phyloP scores from a whole-genome alignment of 2,113 vertebrate species.

The Pantherophis guttatus region DNA sequence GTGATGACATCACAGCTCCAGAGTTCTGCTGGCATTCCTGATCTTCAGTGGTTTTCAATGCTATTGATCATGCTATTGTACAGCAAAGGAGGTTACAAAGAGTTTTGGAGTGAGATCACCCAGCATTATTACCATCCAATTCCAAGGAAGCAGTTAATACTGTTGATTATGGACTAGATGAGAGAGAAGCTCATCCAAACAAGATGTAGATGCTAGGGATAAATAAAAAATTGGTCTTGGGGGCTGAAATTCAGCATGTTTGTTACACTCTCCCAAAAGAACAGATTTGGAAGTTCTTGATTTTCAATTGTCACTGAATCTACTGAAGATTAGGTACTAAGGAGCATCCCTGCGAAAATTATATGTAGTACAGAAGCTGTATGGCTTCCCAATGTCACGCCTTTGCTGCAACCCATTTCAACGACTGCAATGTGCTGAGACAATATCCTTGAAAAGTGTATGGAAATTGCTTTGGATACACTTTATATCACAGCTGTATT shows the following conservation, averaged over 20 bases:
- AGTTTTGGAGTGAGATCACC: background rate
- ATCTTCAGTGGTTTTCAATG: background rate
- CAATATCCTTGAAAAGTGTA: background rate
- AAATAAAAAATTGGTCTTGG: background rate
- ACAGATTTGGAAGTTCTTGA: background rate
- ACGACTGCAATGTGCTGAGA: background rate
- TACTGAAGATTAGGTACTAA: background rate
- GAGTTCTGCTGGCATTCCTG: background rate
- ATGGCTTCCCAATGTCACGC: background rate
- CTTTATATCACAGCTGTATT: background rate
- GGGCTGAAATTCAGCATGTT: background rate
- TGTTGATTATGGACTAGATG: background rate
- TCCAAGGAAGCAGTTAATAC: background rate
- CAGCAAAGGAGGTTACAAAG: background rate
- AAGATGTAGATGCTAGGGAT: background rate
- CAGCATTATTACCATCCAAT: background rate
- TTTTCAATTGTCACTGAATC: background rate
- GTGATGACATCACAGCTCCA: background rate
- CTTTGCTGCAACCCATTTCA: background rate
- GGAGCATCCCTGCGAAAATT: background rate
- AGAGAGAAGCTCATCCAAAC: background rate
- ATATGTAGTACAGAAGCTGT: background rate
- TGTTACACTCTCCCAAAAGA: background rate
- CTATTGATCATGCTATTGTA: background rate
- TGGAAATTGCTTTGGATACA: background rate